Percentiles rank a stretch among this genome's conserved stretches.
phyloP scores from a whole-genome alignment of 2,888 invertebrate species.

The Peribatodes rhomboidaria region DNA sequence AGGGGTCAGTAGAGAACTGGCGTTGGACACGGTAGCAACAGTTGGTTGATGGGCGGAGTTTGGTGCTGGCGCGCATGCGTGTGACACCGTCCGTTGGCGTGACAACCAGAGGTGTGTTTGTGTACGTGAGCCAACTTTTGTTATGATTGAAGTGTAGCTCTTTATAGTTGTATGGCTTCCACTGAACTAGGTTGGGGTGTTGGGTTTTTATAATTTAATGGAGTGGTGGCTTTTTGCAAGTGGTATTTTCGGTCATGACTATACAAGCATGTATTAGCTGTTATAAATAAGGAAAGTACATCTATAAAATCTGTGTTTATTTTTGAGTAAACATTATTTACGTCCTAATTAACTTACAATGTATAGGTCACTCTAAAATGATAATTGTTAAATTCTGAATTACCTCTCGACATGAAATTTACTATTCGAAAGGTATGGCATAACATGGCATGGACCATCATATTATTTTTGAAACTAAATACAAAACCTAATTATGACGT shows the following conservation, averaged over 20 bases:
- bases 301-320: too few species aligned
- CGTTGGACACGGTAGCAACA: conserved; percentile 74
- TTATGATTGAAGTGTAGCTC: conserved; percentile 52
- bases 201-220: conserved; percentile 12
- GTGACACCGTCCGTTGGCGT: conserved; percentile 71
- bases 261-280: too few species aligned
- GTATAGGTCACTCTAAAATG: too few species aligned
- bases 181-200: conserved; percentile 8
- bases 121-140: conserved; percentile 50
- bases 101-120: conserved; percentile 83
- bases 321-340: too few species aligned
- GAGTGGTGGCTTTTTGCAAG: neutral
- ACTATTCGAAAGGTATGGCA: too few species aligned
- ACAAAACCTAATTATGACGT: too few species aligned
- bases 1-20: conserved; percentile 75
- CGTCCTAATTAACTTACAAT: too few species aligned
- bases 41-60: conserved; percentile 79
- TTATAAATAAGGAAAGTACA: too few species aligned
- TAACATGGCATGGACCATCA: too few species aligned
- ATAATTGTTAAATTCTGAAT: too few species aligned
- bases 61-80: conserved; percentile 75
- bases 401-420: too few species aligned
- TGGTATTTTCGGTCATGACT: neutral
- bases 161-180: conserved; percentile 52
- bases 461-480: too few species aligned